Conservation (phyloP, 2,113 vertebrate genomes). For the Gracilinanus agilis region DNA sequence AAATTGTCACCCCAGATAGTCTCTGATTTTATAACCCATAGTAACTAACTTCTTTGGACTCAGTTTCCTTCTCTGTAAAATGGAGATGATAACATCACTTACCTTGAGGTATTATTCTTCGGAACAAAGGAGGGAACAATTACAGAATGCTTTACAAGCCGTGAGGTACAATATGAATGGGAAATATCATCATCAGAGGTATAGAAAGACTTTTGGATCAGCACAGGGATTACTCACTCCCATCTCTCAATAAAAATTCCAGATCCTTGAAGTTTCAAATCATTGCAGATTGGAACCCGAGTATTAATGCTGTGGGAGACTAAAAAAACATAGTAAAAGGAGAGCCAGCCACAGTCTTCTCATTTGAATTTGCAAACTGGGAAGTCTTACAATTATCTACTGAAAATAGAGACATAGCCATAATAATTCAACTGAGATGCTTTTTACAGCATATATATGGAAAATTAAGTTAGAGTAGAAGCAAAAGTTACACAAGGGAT, state of each 20-base stretch:
- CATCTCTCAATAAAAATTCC: neutral
- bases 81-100: neutral
- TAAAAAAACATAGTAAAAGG: conserved; percentile 12
- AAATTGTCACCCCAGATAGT: neutral
- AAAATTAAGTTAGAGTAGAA: neutral
- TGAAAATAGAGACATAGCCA: conserved; percentile 45
- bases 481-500: neutral
- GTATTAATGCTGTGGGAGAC: conserved; percentile 52
- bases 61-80: neutral
- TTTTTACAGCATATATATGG: neutral
- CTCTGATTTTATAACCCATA: neutral
- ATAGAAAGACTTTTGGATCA: neutral
- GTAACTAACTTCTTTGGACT: neutral
- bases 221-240: neutral
- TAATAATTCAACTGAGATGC: conserved; percentile 24
- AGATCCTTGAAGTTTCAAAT: neutral
- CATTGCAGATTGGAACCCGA: conserved; percentile 50
- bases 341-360: conserved; percentile 16
- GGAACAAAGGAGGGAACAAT: neutral
- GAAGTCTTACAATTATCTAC: conserved; percentile 44
- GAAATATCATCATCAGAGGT: neutral
- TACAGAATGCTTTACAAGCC: neutral
- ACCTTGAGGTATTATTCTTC: neutral
- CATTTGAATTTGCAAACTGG: conserved; percentile 16
- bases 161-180: neutral